Evolutionary conservation across 2,888 invertebrate species (phyloP).

Genomic region (Blera fallax): DNA sequence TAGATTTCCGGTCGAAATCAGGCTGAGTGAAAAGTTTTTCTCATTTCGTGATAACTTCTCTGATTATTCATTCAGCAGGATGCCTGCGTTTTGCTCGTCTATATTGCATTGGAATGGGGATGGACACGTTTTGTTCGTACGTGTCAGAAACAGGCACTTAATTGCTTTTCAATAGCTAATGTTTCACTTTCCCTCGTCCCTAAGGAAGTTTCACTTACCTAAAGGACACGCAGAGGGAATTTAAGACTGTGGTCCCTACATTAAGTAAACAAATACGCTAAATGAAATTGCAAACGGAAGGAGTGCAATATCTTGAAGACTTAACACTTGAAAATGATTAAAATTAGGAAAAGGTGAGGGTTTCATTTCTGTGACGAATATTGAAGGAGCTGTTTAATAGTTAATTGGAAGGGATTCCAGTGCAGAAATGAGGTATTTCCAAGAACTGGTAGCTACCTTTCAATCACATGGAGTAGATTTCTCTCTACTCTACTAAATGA

Average conservation of each 20-base stretch:
- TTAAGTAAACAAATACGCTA: background rate
- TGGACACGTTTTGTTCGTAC: conserved; percentile 54
- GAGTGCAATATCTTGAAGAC: too few species aligned
- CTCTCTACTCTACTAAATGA: too few species aligned
- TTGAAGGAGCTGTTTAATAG: too few species aligned
- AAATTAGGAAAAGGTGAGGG: too few species aligned
- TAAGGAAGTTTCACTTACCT: conserved; percentile 10
- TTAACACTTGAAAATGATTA: too few species aligned
- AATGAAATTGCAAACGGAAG: too few species aligned
- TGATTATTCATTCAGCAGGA: conserved; percentile 67
- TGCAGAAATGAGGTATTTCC: too few species aligned
- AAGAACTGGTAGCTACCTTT: too few species aligned
- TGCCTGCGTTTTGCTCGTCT: conserved; percentile 24
- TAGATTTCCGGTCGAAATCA: conserved; percentile 69
- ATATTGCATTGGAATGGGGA: conserved; percentile 19
- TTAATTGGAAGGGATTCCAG: too few species aligned
- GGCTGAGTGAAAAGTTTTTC: conserved; percentile 65
- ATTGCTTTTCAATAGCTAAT: conserved; percentile 66
- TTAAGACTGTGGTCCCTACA: background rate
- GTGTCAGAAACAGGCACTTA: conserved; percentile 64
- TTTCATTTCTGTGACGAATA: too few species aligned
- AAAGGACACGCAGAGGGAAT: background rate
- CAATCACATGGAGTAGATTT: too few species aligned
- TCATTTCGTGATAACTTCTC: conserved; percentile 69
- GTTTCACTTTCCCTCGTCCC: background rate